phyloP scores from a whole-genome alignment of 1,140 invertebrate species.

The Polypedilum pembai region DNA sequence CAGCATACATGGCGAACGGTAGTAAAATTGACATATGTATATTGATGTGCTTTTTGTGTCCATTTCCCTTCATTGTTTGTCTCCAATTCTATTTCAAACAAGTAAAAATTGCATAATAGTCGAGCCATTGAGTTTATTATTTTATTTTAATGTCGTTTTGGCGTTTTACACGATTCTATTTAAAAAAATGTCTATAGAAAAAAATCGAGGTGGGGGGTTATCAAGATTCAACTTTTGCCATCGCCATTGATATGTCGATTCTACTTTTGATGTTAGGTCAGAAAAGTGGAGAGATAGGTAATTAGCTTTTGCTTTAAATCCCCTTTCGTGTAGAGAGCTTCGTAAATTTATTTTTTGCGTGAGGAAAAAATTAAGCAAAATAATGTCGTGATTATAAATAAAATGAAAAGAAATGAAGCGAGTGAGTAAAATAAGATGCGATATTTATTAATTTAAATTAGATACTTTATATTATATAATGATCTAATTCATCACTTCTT shows the following conservation, averaged over 20 bases:
- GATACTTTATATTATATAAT: background rate
- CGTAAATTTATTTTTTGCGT: slow-evolving; percentile 7
- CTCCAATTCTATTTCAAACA: slow-evolving; percentile 1
- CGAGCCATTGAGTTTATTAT: background rate
- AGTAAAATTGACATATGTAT: background rate
- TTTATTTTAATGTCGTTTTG: background rate
- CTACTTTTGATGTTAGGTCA: background rate
- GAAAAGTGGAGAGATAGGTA: background rate
- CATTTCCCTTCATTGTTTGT: background rate
- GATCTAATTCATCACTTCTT: background rate
- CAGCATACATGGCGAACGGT: background rate
- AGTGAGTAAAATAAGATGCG: background rate
- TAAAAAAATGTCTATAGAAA: background rate
- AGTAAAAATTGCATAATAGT: background rate
- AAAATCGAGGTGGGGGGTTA: background rate
- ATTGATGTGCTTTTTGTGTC: background rate
- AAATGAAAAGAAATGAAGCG: background rate
- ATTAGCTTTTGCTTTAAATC: background rate
- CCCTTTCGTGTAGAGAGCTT: background rate
- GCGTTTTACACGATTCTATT: slow-evolving; percentile 17
- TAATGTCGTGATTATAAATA: background rate
- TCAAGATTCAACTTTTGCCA: background rate
- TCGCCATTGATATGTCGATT: too few species aligned
- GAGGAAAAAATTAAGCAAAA: too few species aligned
- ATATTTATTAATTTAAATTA: slow-evolving; percentile 1